Evolutionary conservation across 30 jellyfish, hydroid and myxozoan genomes (phyloP), one percentile per base, ranked within the genome.

Genomic region (Turritopsis rubra): DNA sequence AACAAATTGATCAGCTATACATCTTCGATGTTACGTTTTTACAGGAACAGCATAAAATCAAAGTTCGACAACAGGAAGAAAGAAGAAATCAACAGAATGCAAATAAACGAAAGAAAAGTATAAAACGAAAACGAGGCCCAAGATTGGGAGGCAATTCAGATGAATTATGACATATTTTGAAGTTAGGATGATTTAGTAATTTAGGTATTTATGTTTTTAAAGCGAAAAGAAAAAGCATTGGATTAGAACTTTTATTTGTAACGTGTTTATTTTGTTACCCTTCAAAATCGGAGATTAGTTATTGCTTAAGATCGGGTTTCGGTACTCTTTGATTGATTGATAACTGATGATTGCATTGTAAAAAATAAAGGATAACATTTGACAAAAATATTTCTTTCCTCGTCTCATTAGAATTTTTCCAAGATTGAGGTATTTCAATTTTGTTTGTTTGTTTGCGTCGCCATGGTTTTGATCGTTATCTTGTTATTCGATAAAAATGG

Each of bases 81-180:
- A 23, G 28, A 19, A 68, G 19, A 9, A 0, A 68, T n/a, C 77
- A 19, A 68, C 28, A 7, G 21, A 27, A 68, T 8, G 77, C 9
- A 27, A 68, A 27, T 27, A 68, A 68, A 1, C 16, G 30, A 19
- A 68, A 68, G 77, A 68, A 68, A 1, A 68, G 16, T 9, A 27
- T 7, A 68, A 68, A 68, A 22, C 16, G 30, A 27, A 68, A 27
- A 68, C 77, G 77, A 7, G 77, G 77, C 19, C 77, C 77, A 68
- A 16, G 77, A 23, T 27, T 68, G 77, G 77, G 77, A 68, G 77
- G 7, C 30, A n/a, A 16, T 68, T 68, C 21, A 7, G 7, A 19
- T 1, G 77, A 68, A 27, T 68, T 68, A 68, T 68, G 77, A 68
- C 77, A 68, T n/a, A 68, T 68, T 23, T n/a, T 27, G 30, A 41